Evolutionary conservation across 2,113 vertebrate genomes (phyloP), one percentile per base, ranked within the genome.

Genomic region (Rhynchopsitta pachyrhyncha): DNA sequence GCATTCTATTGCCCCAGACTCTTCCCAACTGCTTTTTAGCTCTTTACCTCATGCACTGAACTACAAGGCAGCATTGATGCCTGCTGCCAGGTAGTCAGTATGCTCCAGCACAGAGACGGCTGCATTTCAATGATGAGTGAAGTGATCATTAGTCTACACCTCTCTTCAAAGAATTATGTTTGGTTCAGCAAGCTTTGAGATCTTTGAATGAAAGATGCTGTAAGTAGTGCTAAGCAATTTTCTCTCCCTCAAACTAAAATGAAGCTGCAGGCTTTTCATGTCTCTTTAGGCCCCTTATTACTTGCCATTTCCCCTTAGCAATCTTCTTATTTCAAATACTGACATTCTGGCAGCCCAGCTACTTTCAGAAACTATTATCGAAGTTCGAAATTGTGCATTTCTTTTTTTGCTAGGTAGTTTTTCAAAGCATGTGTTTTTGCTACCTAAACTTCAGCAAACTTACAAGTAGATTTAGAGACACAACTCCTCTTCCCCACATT

Each of bases 161-260:
- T 88, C 82, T 62, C 84, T 87, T 96, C 95, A 95, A 60, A 87
- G 91, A 91, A 96, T 96, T 94, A 73, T 63, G 85, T 97, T 85
- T 94, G 92, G 94, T 88, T 97, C 96, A 95, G 95, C 88, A 92
- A 93, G 91, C 96, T 85, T 59, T 62, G 84, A 92, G 95, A 90
- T 94, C 76, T 59, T 19, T 92, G 94, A 96, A 97, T 91, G 96
- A 95, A 79, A 89, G 95, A 87, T 82, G 91, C 87, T 91, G 23
- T 91, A 93, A 97, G 95, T 44, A 95, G 90, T 13, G 28, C 90
- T 85, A 74, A 88, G 94, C 96, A 96, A 97, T 97, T 95, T 96
- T 92, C 80, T 80, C 79, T 79, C 82, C 86, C 92, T 78, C 81
- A 80, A 92, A 86, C 71, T 85, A 79, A 94, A 70, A 93, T 75